Evolutionary conservation across 1,140 invertebrate species (phyloP), one percentile per base, ranked within the genome.

Genomic region (Zaprionus kolodkinae): DNA sequence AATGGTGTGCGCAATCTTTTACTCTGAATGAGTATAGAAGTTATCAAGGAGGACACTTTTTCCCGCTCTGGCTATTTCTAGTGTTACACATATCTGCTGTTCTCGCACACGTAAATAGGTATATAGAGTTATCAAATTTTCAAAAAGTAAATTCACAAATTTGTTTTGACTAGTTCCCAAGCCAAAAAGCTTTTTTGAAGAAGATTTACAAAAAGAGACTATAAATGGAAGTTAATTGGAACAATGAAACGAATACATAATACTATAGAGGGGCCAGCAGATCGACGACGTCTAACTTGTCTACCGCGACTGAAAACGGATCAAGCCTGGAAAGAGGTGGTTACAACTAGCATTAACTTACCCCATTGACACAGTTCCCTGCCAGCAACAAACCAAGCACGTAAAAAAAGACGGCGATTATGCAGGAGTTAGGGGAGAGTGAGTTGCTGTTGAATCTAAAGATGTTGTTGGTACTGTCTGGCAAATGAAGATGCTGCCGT

Each of bases 291-390:
- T n/a, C n/a, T n/a, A n/a, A n/a, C n/a, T n/a, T n/a, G n/a, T n/a
- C n/a, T n/a, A n/a, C n/a, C n/a, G n/a, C n/a, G 15, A 10, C n/a
- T 45, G n/a, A 10, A 59, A 63, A 65, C 61, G 56, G 70, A 35
- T 60, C 30, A 59, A 48, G 45, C 48, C 27, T 15, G 30, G 27
- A 48, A 61, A 56, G 59, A 76, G 64, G 48, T 27, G 55, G 60
- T 55, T 59, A 21, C 45, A 33, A 68, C 40, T 25, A 38, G 50
- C 56, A 50, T 38, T 30, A 67, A 89, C 91, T 92, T 81, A 92
- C 91, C 91, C 87, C 91, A 92, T 88, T 92, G 91, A 91, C 91
- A 92, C 91, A 92, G 81, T 92, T 89, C 54, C 78, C 85, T 74
- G 84, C 75, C 25, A 81, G 69, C 78, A 92, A 72, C 72, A 87